Base-by-base conservation (phyloP, 1,140 invertebrate genomes). In the Stegodyphus dumicola region DNA sequence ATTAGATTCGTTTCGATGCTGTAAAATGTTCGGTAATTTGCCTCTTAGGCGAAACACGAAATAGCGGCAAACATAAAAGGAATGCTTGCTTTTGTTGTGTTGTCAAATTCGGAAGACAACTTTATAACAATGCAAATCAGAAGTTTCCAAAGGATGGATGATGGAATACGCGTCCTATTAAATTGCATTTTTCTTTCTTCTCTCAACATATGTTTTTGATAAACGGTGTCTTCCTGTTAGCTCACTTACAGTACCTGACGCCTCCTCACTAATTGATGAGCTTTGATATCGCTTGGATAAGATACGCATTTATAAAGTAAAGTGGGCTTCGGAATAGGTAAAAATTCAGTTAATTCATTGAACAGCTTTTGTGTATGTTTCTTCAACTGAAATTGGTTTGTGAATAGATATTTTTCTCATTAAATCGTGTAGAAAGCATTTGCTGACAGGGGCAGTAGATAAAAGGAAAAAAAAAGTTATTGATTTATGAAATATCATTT, bases 71-170 rank as follows among this genome's bases (percentile, higher is more conserved):
- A 85, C 81, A 56, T 85, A 7, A 85, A 85, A 85, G 81, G 74
- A 81, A 81, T 81, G 70, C 54, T 60, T 15, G 33, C 81, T 70
- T 85, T 85, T 85, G 81, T 85, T 77, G 65, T 13, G 70, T 54
- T 85, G 81, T 85, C 81, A 85, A 53, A 74, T 74, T 81, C 70
- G 73, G 81, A 11, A 77, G 81, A 85, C 81, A 77, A 73, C 81
- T 85, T 85, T 71, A 85, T 85, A 85, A 85, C 74, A 85, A 76
- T 85, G 81, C 81, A 85, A 85, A 85, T 85, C 73, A 85, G 78
- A 64, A 73, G 75, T 77, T 65, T 54, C 54, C 75, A 77, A 77
- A 77, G 56, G 60, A 77, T 77, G 33, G 75, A 77, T 66, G 60
- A 77, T 77, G 75, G 75, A 77, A 53, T 18, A 75, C 33, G 70